These are phyloP conservation scores for Mythimna loreyi DNA, from an alignment of 2,888 invertebrate genomes.

Conservation along the genomic window DNA sequence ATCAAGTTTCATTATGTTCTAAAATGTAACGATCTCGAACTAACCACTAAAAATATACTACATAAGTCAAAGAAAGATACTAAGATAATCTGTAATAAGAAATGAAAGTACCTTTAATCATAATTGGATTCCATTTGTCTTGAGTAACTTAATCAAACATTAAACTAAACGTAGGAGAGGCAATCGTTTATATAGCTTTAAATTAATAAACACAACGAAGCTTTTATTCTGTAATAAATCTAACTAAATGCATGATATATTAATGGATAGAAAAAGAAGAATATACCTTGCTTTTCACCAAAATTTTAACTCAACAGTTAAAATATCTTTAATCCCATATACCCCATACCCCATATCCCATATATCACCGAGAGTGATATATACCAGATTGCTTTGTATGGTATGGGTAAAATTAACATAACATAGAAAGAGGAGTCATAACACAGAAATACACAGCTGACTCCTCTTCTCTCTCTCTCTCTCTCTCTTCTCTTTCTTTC, in stretches of 20 bases:
- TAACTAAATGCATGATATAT: neutral
- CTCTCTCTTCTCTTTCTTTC: no score
- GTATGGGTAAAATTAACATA: no score
- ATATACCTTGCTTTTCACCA: neutral
- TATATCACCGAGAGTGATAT: no score
- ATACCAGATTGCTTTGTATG: no score
- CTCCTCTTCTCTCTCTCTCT: no score
- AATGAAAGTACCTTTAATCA: no score
- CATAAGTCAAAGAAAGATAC: neutral
- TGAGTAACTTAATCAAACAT: neutral
- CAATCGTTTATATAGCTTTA: neutral
- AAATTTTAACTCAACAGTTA: neutral
- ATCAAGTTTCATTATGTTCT: slow-evolving; percentile 4
- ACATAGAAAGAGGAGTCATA: no score
- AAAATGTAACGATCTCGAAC: neutral
- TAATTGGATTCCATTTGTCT: neutral
- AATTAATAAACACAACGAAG: neutral
- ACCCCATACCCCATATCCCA: no score
- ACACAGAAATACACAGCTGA: no score
- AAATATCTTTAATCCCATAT: neutral
- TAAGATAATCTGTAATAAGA: no score
- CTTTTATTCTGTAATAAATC: no score
- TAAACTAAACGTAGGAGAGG: neutral
- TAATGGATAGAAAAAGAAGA: neutral
- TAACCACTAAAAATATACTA: neutral